Percentiles rank a stretch among this genome's conserved stretches.
Evolutionary conservation across 2,797 vertebrate genomes (phyloP).

Genomic region (Gymnodraco acuticeps): DNA sequence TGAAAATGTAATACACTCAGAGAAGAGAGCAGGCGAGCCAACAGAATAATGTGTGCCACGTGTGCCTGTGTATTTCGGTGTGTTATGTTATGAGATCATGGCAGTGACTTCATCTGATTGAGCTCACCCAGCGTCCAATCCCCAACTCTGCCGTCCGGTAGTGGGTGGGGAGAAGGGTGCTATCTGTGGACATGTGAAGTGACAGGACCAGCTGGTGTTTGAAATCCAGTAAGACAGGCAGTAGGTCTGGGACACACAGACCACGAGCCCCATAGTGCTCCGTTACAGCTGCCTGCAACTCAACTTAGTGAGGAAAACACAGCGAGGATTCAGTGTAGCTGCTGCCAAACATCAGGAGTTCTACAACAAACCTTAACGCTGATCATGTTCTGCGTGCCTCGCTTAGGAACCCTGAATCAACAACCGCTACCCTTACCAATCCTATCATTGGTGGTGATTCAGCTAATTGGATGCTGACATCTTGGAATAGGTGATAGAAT

Average conservation of each 20-base stretch:
- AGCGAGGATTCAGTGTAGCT: conserved; percentile 31
- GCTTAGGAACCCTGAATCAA: conserved; percentile 38
- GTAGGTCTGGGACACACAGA: conserved; percentile 79
- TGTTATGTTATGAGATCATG: conserved; percentile 59
- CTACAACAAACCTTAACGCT: conserved; percentile 13
- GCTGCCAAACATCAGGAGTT: conserved; percentile 56
- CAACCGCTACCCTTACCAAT: conserved; percentile 22
- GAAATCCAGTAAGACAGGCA: conserved; percentile 84
- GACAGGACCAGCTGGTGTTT: conserved; percentile 92
- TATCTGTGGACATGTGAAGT: conserved; percentile 88
- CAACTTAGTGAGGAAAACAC: conserved; percentile 30
- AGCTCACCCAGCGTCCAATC: conserved; percentile 61
- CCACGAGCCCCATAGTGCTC: conserved; percentile 71
- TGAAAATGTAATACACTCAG: neutral
- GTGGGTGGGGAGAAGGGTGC: conserved; percentile 75
- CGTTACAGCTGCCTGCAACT: conserved; percentile 54
- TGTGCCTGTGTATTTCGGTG: conserved; percentile 42
- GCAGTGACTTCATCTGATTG: conserved; percentile 68
- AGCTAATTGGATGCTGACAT: conserved; percentile 40
- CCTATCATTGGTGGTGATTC: conserved; percentile 30
- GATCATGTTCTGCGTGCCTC: conserved; percentile 41
- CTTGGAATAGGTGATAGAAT: conserved; percentile 13
- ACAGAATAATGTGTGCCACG: conserved; percentile 8
- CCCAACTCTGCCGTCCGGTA: conserved; percentile 25
- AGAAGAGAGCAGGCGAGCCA: conserved; percentile 25